phyloP scores from a whole-genome alignment of 2,797 vertebrate species.

The Pygocentrus nattereri region DNA sequence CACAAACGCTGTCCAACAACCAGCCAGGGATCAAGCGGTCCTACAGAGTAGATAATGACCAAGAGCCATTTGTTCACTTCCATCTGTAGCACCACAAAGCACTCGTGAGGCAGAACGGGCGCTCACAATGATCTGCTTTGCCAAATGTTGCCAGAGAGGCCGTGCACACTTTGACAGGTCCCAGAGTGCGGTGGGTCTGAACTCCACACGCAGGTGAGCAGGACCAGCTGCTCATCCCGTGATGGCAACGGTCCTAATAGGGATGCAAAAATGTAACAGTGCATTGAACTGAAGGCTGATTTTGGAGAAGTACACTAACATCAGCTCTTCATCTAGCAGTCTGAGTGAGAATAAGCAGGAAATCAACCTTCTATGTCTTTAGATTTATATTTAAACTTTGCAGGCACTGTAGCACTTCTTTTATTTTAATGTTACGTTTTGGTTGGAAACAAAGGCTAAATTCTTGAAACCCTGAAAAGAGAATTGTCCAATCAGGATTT shows the following conservation, averaged over 20 bases:
- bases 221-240: not conserved
- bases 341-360: too few relatives aligned
- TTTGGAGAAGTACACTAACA: too few relatives aligned
- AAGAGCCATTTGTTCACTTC: conserved; percentile 2
- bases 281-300: not conserved
- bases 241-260: not conserved
- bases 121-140: not conserved
- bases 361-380: too few relatives aligned
- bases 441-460: too few relatives aligned
- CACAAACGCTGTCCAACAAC: not conserved
- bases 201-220: not conserved
- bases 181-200: not conserved
- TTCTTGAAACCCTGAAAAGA: too few relatives aligned
- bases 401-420: too few relatives aligned
- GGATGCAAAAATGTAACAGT: not conserved
- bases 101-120: not conserved
- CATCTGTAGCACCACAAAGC: not conserved
- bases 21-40: conserved; percentile 18
- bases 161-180: conserved; percentile 1
- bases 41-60: conserved; percentile 15
- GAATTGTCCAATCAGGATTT: too few relatives aligned
- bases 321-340: too few relatives aligned
- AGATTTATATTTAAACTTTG: too few relatives aligned
- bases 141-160: conserved; percentile 3
- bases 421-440: too few relatives aligned